phyloP scores from a whole-genome alignment of 1,140 invertebrate species.

The Ceratina japonica region DNA sequence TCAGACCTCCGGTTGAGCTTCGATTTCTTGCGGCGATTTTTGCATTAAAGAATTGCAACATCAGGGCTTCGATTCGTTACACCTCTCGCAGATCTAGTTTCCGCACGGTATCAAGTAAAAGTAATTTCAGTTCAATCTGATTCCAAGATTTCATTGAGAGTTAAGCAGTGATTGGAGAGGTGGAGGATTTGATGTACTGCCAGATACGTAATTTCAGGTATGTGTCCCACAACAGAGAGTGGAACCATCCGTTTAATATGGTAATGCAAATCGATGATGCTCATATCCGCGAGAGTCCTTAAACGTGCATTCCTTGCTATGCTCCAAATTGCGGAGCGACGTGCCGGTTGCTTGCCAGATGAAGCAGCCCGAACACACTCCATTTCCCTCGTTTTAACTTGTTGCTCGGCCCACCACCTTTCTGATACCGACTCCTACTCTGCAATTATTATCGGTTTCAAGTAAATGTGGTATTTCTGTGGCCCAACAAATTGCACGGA shows the following conservation, averaged over 20 bases:
- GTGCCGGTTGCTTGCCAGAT: neutral
- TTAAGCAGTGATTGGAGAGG: neutral
- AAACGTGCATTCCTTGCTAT: neutral
- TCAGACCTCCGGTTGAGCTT: neutral
- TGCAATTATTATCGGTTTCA: neutral
- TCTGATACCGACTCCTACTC: neutral
- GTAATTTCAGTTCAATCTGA: neutral
- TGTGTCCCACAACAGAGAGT: neutral
- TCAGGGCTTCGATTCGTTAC: neutral
- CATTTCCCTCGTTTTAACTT: constrained; percentile 32
- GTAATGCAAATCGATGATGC: constrained; percentile 26
- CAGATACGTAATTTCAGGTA: neutral
- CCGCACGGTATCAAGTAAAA: neutral
- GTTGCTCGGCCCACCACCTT: constrained; percentile 14
- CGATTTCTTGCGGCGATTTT: neutral
- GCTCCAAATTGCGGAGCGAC: neutral
- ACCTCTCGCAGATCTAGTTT: too few species aligned
- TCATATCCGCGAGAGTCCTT: neutral
- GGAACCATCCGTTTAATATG: neutral
- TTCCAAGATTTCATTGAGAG: neutral
- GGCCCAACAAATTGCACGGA: neutral
- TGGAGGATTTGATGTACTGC: neutral
- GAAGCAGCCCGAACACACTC: neutral
- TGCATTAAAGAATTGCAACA: neutral
- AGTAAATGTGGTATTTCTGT: neutral